phyloP scores from a whole-genome alignment of 2,888 invertebrate genomes.

The Pandemis heparana region DNA sequence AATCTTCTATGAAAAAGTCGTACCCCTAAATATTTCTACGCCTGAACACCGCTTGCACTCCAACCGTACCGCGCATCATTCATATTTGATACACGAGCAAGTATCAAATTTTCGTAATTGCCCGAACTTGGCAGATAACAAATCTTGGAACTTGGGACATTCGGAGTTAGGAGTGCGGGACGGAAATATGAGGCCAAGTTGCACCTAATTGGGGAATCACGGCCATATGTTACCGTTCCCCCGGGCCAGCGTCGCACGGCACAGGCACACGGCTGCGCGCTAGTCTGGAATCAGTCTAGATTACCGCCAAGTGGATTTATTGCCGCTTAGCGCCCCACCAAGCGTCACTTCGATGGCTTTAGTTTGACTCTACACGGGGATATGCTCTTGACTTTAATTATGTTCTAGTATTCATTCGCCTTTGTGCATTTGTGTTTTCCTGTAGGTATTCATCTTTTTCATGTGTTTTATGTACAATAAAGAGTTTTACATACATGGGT shows the following conservation, averaged over 20 bases:
- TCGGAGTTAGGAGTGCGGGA: constrained; percentile 50
- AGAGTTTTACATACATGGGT: too few species aligned
- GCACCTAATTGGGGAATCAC: constrained; percentile 79
- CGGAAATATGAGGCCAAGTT: constrained; percentile 73
- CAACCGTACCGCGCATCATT: not conserved
- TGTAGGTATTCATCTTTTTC: too few species aligned
- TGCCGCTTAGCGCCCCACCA: constrained; percentile 25
- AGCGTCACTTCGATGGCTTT: constrained; percentile 21
- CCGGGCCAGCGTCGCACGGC: constrained; percentile 55
- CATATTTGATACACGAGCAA: constrained; percentile 3
- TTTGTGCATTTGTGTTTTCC: too few species aligned
- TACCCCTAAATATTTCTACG: not conserved
- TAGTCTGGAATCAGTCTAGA: constrained; percentile 54
- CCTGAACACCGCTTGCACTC: not conserved
- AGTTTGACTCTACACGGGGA: not conserved
- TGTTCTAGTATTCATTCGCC: too few species aligned
- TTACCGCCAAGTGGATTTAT: constrained; percentile 47
- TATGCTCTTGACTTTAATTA: not conserved
- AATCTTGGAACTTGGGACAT: constrained; percentile 46
- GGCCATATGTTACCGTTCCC: constrained; percentile 69
- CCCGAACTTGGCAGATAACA: constrained; percentile 11
- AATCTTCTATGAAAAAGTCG: not conserved
- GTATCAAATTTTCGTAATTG: constrained; percentile 15
- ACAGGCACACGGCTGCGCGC: constrained; percentile 53
- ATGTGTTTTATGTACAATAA: too few species aligned